Base-by-base conservation (phyloP, 2,113 vertebrate genomes). In the Pluvialis apricaria region DNA sequence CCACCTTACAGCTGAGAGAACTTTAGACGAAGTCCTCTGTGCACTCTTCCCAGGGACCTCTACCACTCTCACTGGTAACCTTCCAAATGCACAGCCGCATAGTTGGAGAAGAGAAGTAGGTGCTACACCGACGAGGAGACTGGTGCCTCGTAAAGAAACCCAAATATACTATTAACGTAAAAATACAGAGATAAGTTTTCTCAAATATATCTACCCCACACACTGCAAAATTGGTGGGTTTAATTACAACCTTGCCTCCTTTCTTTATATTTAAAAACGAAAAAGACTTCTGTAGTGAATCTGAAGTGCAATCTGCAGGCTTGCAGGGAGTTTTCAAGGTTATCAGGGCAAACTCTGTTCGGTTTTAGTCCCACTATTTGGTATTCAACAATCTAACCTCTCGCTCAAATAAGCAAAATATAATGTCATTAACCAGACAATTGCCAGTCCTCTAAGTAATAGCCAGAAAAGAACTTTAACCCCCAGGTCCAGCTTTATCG, bases 51-150 rank as follows among this genome's bases (percentile, higher is more conserved):
- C 22, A 36, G 44, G 19, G 29, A 40, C 7, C 3, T 20, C 49
- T 19, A 44, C 31, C 21, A 75, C 20, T 58, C 28, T 40, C 3
- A 3, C 0, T 0, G 42, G n/a, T 25, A 57, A 34, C 34, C 11
- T 85, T 51, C 38, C 62, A 72, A 73, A 31, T 4, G 20, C 29
- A 38, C 2, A 11, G 31, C 16, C 52, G 51, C 0, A 0, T 0
- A 38, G 40, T 0, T 51, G 54, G 32, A 82, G 19, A 49, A 19
- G 6, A 68, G 26, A 70, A 88, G 25, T 0, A 58, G 49, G 29
- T 16, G 78, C 38, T 66, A 15, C n/a, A 9, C n/a, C 16, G 31
- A 32, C 0, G 5, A 70, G 28, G 5, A 70, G 28, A 29, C 15
- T 5, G 32, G 55, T 36, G n/a, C 28, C 42, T 87, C 58, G 77